A percentile compares a stretch with the other conserved stretches of the same genome.
phyloP scores from a whole-genome alignment of 2,888 invertebrate species.

The Meteorus colon region DNA sequence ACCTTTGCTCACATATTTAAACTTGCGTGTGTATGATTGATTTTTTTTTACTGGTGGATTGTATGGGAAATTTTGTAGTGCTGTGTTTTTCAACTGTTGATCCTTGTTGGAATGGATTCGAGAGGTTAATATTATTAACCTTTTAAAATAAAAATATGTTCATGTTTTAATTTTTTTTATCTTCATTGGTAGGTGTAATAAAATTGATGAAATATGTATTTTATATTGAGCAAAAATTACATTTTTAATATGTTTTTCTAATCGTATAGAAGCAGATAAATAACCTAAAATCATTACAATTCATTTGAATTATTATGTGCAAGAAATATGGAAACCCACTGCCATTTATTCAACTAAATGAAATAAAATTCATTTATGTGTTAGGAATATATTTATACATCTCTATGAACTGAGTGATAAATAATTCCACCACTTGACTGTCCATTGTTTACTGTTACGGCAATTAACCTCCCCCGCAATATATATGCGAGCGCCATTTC shows the following conservation, averaged over 20 bases:
- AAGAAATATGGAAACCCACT: background rate
- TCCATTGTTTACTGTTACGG: conserved; percentile 12
- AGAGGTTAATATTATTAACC: background rate
- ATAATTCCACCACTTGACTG: conserved; percentile 6
- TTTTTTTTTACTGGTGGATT: no score
- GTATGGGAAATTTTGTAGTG: no score
- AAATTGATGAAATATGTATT: background rate
- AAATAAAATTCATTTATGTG: background rate
- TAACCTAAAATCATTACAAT: no score
- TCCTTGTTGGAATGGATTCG: background rate
- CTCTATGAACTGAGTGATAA: background rate
- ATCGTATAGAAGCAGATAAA: no score
- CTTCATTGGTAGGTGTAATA: background rate
- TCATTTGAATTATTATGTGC: no score
- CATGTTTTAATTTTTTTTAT: background rate
- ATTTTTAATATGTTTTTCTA: no score
- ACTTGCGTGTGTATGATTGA: no score
- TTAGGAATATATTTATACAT: background rate
- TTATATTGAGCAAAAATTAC: no score
- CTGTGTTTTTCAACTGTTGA: no score
- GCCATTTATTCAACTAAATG: background rate
- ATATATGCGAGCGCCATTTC: background rate
- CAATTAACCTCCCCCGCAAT: conserved; percentile 1
- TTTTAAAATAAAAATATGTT: background rate
- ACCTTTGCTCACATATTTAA: no score